A percentile compares a stretch with the other conserved stretches of the same genome.
Conservation (phyloP, 1,140 invertebrate genomes). For the Uloborus diversus region DNA sequence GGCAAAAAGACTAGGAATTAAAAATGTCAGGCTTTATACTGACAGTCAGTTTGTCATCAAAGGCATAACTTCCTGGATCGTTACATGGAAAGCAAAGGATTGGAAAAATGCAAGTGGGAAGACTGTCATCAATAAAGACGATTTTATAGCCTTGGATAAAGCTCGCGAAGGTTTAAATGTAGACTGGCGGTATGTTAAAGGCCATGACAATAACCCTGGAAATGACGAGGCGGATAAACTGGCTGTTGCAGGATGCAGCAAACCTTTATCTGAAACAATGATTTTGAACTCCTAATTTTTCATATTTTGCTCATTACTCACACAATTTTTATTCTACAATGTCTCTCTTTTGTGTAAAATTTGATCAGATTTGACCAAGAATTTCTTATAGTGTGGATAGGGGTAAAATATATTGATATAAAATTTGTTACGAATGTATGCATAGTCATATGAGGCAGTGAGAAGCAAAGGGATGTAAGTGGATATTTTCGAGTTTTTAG, state of each 20-base stretch:
- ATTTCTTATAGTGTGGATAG: no score
- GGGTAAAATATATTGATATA: no score
- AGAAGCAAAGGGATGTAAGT: no score
- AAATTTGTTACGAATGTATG: no score
- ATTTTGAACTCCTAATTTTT: conserved; percentile 9
- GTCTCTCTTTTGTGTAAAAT: no score
- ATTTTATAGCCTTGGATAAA: conserved; percentile 80
- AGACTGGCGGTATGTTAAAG: conserved; percentile 77
- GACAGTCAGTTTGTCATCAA: conserved; percentile 57
- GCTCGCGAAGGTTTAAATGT: conserved; percentile 73
- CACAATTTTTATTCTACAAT: no score
- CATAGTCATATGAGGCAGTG: no score
- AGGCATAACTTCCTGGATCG: conserved; percentile 60
- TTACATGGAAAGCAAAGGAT: conserved; percentile 83
- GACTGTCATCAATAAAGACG: conserved; percentile 84
- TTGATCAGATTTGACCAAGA: no score
- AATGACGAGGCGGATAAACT: conserved; percentile 91
- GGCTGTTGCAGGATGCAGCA: conserved; percentile 72
- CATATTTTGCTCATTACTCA: neutral
- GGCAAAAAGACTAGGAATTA: conserved; percentile 72
- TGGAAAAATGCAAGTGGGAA: conserved; percentile 79
- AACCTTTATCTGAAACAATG: conserved; percentile 22
- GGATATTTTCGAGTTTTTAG: no score
- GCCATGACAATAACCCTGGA: conserved; percentile 82
- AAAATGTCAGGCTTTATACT: conserved; percentile 60